Percentiles rank a stretch among this genome's conserved stretches.
Evolutionary conservation across 2,797 vertebrate species (phyloP).

Genomic region (Spheniscus humboldti): DNA sequence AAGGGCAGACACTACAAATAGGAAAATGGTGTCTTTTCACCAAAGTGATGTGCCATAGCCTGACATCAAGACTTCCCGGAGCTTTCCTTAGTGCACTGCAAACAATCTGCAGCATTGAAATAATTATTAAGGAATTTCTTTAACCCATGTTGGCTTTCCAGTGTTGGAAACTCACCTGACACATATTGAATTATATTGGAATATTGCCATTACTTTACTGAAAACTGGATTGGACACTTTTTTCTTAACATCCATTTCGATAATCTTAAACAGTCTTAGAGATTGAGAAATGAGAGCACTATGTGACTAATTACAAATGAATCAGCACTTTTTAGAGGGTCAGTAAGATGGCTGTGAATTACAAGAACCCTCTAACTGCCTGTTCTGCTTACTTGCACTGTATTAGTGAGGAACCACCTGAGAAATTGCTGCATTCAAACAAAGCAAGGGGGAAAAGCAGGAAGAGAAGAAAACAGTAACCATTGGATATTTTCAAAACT

Average conservation of each 20-base stretch:
- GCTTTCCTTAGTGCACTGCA: background rate
- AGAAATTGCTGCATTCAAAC: background rate
- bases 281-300: background rate
- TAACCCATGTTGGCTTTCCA: background rate
- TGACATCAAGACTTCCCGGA: background rate
- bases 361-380: background rate
- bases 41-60: background rate
- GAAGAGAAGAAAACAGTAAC: background rate
- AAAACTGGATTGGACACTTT: background rate
- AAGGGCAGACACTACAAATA: background rate
- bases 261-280: background rate
- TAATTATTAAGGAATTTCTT: background rate
- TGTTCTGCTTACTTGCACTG: background rate
- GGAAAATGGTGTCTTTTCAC: background rate
- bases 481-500: background rate
- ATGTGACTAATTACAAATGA: background rate
- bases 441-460: background rate
- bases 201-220: background rate
- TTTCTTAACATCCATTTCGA: background rate
- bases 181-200: background rate
- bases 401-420: background rate
- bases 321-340: background rate
- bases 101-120: background rate
- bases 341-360: background rate
- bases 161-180: background rate